Base-by-base conservation (phyloP, 2,797 vertebrate species). In the Mus spretus region DNA sequence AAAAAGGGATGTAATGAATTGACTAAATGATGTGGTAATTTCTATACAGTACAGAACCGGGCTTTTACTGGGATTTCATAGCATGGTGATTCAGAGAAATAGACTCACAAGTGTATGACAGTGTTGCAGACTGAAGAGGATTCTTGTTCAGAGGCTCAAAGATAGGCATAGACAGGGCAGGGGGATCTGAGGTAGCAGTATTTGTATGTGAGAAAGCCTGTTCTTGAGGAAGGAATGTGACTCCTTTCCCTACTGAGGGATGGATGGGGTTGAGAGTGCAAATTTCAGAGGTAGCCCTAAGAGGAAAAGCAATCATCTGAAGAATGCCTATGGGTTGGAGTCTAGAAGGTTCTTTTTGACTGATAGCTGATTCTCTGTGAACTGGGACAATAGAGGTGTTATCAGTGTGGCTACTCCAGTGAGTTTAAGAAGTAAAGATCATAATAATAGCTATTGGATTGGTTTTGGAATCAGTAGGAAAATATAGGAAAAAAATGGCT, bases 261-360 rank as follows among this genome's bases (percentile, higher is more conserved):
- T 6, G 1, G 5, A 11, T 11, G 5, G 77, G 61, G 13, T n/a
- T 57, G 50, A 57, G n/a, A 53, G 12, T 31, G 1, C n/a, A 55
- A n/a, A 55, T 70, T 70, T 81, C 78, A 24, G 28, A 57, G 7
- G 11, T 2, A 88, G 28, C 31, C 53, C 26, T 12, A 34, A 77
- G 28, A 81, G 80, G 20, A 77, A 77, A 88, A 88, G 65, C n/a
- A 90, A 13, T 11, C 72, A 34, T 47, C 44, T 72, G 11, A 70
- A 95, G 72, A 74, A 80, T 10, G 22, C 9, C 40, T 77, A 19
- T 20, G 26, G 75, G 63, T 67, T 72, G 26, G 75, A 91, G 59
- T 85, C 78, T 53, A 19, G 84, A 93, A 83, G 74, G 17, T 55
- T 77, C 85, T 80, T 74, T 96, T 93, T 67, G 74, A 85, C 44